A percentile compares a stretch with the other conserved stretches of the same genome.
Evolutionary conservation across 2,888 invertebrate species (phyloP).

Genomic region (Coleophora deauratella): DNA sequence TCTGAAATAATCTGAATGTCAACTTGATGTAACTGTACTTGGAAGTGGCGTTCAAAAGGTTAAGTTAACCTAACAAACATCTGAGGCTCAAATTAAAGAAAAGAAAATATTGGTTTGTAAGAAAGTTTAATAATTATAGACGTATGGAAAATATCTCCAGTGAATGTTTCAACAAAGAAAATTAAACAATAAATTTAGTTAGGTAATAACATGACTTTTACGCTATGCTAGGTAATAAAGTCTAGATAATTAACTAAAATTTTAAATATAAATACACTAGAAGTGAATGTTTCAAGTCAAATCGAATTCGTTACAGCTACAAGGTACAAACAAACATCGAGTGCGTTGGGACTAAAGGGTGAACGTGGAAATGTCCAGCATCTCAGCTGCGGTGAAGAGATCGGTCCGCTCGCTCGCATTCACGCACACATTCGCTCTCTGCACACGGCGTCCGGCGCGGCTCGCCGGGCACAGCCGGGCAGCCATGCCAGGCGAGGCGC

Average conservation of each 20-base stretch:
- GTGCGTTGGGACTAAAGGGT: slow-evolving; percentile 43
- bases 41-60: too few species aligned
- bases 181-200: slow-evolving; percentile 71
- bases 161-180: slow-evolving; percentile 67
- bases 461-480: slow-evolving; percentile 2
- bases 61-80: too few species aligned
- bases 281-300: slow-evolving; percentile 59
- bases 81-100: slow-evolving; percentile 3
- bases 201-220: slow-evolving; percentile 70
- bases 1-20: too few species aligned
- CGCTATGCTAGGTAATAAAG: slow-evolving; percentile 68
- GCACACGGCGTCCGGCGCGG: slow-evolving; percentile 5
- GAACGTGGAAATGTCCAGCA: slow-evolving; percentile 30
- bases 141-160: slow-evolving; percentile 73
- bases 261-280: slow-evolving; percentile 71
- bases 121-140: slow-evolving; percentile 71
- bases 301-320: slow-evolving; percentile 42
- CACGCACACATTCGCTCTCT: slow-evolving; percentile 19
- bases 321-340: slow-evolving; percentile 49
- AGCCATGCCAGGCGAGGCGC: neutral
- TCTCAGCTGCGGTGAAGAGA: slow-evolving; percentile 19
- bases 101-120: slow-evolving; percentile 50
- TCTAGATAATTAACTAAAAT: slow-evolving; percentile 71
- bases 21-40: too few species aligned
- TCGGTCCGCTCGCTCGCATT: slow-evolving; percentile 6